A percentile compares a stretch with the other conserved stretches of the same genome.
phyloP scores from a whole-genome alignment of 2,113 vertebrate genomes.

The Asarcornis scutulata region DNA sequence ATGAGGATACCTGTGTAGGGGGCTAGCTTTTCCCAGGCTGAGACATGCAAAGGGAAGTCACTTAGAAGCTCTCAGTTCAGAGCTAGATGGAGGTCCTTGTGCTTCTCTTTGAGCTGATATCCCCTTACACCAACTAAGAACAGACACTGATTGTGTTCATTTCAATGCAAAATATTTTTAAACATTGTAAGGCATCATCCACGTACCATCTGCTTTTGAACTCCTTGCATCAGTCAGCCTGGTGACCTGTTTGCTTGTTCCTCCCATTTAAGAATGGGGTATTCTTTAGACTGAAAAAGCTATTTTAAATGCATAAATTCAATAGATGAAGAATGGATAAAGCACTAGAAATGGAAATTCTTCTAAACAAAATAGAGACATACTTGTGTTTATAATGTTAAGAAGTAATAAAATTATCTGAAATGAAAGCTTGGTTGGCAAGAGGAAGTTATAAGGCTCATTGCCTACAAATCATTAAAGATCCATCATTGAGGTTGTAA shows the following conservation, averaged over 20 bases:
- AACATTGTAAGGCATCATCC: neutral
- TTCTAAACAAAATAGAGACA: neutral
- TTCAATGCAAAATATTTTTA: neutral
- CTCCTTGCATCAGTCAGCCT: neutral
- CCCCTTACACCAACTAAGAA: fast-evolving
- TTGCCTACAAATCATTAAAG: slow-evolving; percentile 31
- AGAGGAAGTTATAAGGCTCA: slow-evolving; percentile 26
- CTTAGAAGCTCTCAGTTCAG: neutral
- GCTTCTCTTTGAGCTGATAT: neutral
- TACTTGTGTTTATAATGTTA: neutral
- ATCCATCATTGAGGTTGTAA: neutral
- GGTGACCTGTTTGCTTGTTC: neutral
- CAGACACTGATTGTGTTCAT: neutral
- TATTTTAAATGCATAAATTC: neutral
- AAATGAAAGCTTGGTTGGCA: slow-evolving; percentile 42
- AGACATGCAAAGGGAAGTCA: neutral
- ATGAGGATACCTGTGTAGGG: neutral
- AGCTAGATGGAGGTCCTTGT: neutral
- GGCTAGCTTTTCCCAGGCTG: neutral
- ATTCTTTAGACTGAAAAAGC: neutral
- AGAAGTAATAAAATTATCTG: slow-evolving; percentile 11
- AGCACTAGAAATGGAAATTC: neutral
- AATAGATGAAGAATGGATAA: neutral
- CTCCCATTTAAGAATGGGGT: neutral
- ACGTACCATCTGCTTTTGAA: neutral